Evolutionary conservation across 2,113 vertebrate genomes (phyloP).

Genomic region (Pterocles gutturalis): DNA sequence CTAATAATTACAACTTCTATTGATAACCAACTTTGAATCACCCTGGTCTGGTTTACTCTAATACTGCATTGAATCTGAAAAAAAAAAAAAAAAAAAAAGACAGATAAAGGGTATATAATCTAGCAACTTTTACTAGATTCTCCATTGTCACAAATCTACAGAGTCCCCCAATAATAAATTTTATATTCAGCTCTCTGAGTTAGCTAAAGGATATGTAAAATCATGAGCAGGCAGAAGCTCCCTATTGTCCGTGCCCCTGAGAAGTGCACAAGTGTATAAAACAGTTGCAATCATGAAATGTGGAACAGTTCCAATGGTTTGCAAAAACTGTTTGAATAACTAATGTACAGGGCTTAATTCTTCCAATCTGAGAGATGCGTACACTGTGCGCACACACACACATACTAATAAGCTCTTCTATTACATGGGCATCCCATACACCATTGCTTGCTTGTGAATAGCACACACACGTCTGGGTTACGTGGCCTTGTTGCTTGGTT

Average conservation of each 20-base stretch:
- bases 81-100: neutral
- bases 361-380: neutral
- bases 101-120: neutral
- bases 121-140: neutral
- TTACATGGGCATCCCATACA: neutral
- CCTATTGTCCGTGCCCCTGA: neutral
- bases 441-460: rapidly evolving
- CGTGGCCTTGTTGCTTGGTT: neutral
- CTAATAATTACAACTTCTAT: neutral
- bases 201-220: neutral
- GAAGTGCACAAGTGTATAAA: neutral
- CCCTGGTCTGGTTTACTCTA: neutral
- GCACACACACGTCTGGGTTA: neutral
- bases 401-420: neutral
- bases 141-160: neutral
- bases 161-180: neutral
- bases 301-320: neutral
- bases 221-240: neutral
- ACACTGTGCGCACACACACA: neutral
- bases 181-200: neutral
- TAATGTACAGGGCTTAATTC: neutral
- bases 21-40: neutral
- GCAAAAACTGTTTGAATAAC: neutral
- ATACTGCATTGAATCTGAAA: neutral
- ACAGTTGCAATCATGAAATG: neutral